Conservation (phyloP, 1,140 invertebrate species). For the Galleria mellonella region DNA sequence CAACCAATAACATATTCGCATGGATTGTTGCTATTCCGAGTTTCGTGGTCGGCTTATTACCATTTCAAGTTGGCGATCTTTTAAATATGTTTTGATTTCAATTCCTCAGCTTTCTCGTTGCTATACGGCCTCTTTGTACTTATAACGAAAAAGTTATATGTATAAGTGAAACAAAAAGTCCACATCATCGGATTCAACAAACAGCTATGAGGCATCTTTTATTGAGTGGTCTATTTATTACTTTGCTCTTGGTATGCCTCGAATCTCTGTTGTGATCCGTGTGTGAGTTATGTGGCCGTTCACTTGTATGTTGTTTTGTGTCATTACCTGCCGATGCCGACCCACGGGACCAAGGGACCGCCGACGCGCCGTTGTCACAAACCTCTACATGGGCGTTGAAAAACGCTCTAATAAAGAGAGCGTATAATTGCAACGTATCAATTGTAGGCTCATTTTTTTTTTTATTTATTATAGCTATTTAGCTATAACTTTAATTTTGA, state of each 20-base stretch:
- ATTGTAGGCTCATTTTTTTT: no score
- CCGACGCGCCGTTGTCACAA: constrained; percentile 19
- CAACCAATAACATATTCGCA: no score
- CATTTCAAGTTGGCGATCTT: no score
- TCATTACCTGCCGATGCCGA: constrained; percentile 43
- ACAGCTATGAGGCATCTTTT: neutral
- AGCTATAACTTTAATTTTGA: no score
- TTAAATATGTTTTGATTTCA: no score
- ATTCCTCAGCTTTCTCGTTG: no score
- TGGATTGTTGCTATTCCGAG: no score
- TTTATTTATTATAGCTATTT: no score
- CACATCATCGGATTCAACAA: no score
- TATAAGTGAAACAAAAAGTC: neutral
- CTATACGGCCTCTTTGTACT: no score
- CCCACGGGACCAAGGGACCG: constrained; percentile 18
- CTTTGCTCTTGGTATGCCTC: constrained; percentile 7
- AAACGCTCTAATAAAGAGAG: constrained; percentile 4
- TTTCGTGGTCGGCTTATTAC: no score
- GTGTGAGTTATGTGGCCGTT: constrained; percentile 24
- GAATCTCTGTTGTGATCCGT: constrained; percentile 29
- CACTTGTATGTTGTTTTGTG: constrained; percentile 34
- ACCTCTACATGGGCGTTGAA: constrained; percentile 23
- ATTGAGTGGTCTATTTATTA: constrained; percentile 4
- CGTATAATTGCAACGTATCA: neutral
- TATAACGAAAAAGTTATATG: no score